These are phyloP conservation scores for Pantherophis alleghaniensis DNA, from an alignment of 2,797 vertebrate genomes.

Conservation along the genomic window DNA sequence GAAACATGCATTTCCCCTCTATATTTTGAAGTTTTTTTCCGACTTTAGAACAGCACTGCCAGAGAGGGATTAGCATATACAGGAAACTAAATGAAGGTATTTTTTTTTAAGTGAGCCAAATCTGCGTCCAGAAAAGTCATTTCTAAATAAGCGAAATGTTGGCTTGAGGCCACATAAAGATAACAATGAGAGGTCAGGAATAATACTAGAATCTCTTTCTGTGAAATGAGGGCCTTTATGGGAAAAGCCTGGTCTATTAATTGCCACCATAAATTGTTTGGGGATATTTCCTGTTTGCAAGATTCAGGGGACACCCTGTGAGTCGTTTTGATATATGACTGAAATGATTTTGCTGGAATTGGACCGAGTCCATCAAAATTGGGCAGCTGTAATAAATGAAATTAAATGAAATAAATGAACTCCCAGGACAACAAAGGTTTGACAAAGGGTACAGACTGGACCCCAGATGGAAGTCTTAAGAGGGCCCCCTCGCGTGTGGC, in stretches of 20 bases:
- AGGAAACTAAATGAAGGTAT: neutral
- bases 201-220: too few species aligned
- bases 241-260: neutral
- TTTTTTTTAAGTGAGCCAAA: neutral
- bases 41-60: neutral
- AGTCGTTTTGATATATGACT: neutral
- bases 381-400: neutral
- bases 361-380: neutral
- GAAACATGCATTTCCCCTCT: neutral
- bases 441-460: neutral
- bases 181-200: too few species aligned
- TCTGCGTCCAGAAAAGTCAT: neutral
- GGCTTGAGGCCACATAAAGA: neutral
- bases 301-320: neutral
- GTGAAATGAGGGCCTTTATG: neutral
- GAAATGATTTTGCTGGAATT: neutral
- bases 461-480: neutral
- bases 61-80: neutral
- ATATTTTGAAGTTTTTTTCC: too few species aligned
- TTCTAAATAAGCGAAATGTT: neutral
- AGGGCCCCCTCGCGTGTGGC: fast-evolving
- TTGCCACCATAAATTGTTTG: neutral
- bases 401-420: neutral
- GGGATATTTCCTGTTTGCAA: neutral
- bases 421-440: neutral